Conservation (phyloP, 2,113 vertebrate genomes). For the Campylomormyrus numenius region DNA sequence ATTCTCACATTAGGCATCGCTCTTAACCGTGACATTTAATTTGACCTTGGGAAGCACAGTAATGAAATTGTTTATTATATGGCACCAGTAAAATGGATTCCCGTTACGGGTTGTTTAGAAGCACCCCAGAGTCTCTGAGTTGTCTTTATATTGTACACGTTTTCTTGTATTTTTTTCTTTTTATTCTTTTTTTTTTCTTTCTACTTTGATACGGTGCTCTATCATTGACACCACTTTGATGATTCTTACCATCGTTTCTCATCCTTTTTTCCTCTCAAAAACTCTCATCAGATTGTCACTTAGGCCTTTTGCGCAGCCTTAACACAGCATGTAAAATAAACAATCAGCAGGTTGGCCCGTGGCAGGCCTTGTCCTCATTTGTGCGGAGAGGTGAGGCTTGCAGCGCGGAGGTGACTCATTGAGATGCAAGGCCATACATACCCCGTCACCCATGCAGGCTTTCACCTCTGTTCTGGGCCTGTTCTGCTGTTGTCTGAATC, state of each 20-base stretch:
- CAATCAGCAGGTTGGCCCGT: not conserved
- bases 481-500: conserved; percentile 65
- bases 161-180: conserved; percentile 38
- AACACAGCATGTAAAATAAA: not conserved
- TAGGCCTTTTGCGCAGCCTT: not conserved
- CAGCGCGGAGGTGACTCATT: conserved; percentile 52
- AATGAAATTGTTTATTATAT: conserved; percentile 44
- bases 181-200: conserved; percentile 40
- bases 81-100: conserved; percentile 42
- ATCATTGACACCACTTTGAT: conserved; percentile 39
- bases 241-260: conserved; percentile 11
- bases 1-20: conserved; percentile 39
- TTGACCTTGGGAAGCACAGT: conserved; percentile 41
- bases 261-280: not conserved
- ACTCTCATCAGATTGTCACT: not conserved
- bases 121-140: conserved; percentile 35
- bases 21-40: conserved; percentile 49
- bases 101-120: conserved; percentile 36
- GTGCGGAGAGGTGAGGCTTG: conserved; percentile 28
- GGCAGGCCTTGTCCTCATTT: not conserved
- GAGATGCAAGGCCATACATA: conserved; percentile 52
- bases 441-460: conserved; percentile 49
- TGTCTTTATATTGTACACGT: conserved; percentile 46
- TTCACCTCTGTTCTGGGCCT: conserved; percentile 61
- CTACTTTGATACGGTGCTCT: conserved; percentile 35